These are phyloP conservation scores for Hirudo medicinalis DNA, from an alignment of 1,140 invertebrate species.

Conservation along the genomic window DNA sequence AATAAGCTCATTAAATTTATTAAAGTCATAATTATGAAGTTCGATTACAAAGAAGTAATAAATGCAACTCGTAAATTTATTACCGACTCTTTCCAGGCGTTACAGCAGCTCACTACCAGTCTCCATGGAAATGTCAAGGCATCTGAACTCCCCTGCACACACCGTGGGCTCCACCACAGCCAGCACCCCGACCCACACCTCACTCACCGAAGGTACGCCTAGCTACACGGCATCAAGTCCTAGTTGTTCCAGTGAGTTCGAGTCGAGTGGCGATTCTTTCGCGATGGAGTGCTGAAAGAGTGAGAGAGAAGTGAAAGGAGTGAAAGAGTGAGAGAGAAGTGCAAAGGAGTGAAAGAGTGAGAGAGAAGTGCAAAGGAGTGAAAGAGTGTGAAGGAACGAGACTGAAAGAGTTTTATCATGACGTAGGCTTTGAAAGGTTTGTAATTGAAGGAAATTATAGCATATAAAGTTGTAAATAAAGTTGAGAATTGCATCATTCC, in stretches of 20 bases:
- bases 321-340: not conserved
- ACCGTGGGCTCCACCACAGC: slow-evolving; percentile 32
- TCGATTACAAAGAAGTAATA: not conserved
- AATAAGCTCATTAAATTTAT: not conserved
- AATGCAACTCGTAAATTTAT: too few relatives aligned
- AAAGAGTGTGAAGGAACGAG: not conserved
- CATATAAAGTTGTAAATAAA: too few relatives aligned
- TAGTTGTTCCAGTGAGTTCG: slow-evolving; percentile 37
- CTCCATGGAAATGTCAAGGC: slow-evolving; percentile 7
- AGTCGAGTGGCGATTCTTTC: too few relatives aligned
- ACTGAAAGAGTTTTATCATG: not conserved
- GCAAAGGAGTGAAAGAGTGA: not conserved
- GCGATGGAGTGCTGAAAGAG: not conserved
- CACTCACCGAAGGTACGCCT: slow-evolving; percentile 69
- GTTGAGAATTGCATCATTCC: too few relatives aligned
- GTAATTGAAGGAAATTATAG: too few relatives aligned
- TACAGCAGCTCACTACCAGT: not conserved
- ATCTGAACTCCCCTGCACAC: slow-evolving; percentile 10
- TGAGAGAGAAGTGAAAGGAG: not conserved
- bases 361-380: not conserved
- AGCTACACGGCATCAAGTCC: slow-evolving; percentile 83
- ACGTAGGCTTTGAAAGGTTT: not conserved
- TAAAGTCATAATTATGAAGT: not conserved
- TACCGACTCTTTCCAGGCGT: too few relatives aligned
- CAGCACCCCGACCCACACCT: slow-evolving; percentile 80